phyloP scores from a whole-genome alignment of 2,797 vertebrate genomes.

The Florisuga fusca region DNA sequence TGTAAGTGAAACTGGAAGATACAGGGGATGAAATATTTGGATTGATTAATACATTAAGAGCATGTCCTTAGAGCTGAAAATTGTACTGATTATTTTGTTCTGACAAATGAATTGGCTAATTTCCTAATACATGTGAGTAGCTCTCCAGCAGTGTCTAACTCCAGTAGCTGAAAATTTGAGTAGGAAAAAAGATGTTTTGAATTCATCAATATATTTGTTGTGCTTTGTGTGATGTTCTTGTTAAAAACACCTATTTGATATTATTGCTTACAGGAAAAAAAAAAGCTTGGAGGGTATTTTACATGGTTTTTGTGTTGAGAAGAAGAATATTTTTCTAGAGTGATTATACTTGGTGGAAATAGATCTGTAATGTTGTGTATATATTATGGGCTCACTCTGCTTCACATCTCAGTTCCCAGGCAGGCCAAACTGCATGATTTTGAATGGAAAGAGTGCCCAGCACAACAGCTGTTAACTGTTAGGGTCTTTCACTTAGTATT shows the following conservation, averaged over 20 bases:
- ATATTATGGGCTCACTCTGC: not conserved
- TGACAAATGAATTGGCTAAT: not conserved
- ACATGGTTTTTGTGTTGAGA: not conserved
- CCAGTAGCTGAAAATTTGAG: not conserved
- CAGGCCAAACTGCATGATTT: not conserved
- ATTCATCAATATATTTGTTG: not conserved
- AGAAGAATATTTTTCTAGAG: not conserved
- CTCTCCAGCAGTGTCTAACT: not conserved
- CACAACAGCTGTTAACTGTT: not conserved
- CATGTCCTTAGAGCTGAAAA: not conserved
- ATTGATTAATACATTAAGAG: not conserved
- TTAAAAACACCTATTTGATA: not conserved
- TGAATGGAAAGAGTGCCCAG: not conserved
- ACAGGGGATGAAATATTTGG: not conserved
- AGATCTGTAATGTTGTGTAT: not conserved
- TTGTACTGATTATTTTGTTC: not conserved
- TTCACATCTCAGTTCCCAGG: not conserved
- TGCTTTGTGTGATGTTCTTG: not conserved
- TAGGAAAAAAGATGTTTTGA: not conserved
- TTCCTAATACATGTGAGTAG: rapidly evolving
- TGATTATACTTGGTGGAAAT: not conserved
- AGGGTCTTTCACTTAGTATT: not conserved
- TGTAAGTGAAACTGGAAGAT: not conserved
- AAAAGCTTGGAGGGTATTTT: not conserved
- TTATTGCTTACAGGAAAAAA: not conserved